Conservation (phyloP, 2,797 vertebrate genomes). For the Echeneis naucrates region DNA sequence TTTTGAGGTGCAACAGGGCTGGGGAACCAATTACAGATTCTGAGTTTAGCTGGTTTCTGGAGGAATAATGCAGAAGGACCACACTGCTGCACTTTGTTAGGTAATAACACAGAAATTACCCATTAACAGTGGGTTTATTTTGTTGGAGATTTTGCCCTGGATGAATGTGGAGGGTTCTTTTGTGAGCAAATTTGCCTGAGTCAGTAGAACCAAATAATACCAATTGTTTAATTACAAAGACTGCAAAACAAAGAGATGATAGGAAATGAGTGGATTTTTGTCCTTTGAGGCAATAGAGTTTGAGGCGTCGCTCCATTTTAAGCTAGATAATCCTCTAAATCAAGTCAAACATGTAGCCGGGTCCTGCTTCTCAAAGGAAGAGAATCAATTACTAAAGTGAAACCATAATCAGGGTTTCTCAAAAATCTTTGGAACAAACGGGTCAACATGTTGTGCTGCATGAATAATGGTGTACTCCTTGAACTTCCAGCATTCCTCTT, state of each 20-base stretch:
- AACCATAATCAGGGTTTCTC: constrained; percentile 63
- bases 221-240: constrained; percentile 60
- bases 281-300: constrained; percentile 42
- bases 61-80: constrained; percentile 40
- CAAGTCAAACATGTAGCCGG: constrained; percentile 72
- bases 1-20: constrained; percentile 73
- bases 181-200: constrained; percentile 45
- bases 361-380: constrained; percentile 54
- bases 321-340: constrained; percentile 73
- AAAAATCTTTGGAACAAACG: constrained; percentile 69
- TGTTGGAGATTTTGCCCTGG: constrained; percentile 36
- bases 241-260: constrained; percentile 18
- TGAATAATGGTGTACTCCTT: constrained; percentile 52
- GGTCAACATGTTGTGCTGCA: constrained; percentile 68
- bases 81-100: constrained; percentile 53
- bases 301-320: constrained; percentile 54
- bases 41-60: constrained; percentile 58
- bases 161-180: constrained; percentile 28
- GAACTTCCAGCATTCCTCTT: constrained; percentile 43
- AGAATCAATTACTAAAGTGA: constrained; percentile 69
- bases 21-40: constrained; percentile 73
- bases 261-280: constrained; percentile 49
- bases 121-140: constrained; percentile 44
- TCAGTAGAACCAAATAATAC: constrained; percentile 38
- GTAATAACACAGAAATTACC: constrained; percentile 58